Conservation (phyloP, 2,888 invertebrate genomes). For the Meteorus colon region DNA sequence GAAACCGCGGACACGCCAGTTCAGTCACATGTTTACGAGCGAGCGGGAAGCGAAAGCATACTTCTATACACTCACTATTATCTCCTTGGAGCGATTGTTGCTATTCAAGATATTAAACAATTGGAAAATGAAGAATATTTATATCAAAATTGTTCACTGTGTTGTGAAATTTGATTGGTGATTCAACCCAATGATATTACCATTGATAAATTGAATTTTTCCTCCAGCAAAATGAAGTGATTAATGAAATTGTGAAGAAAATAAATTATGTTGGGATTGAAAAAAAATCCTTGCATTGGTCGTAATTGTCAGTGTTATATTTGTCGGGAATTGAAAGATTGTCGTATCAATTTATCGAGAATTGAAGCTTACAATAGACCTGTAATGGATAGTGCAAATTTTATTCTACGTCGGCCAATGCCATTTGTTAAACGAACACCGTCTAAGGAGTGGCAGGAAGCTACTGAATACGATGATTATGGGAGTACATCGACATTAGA, state of each 20-base stretch:
- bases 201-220: background rate
- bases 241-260: background rate
- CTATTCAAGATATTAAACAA: background rate
- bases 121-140: background rate
- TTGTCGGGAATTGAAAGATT: constrained; percentile 83
- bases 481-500: constrained; percentile 61
- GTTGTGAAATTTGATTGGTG: background rate
- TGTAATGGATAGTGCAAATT: constrained; percentile 76
- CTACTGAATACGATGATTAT: constrained; percentile 55
- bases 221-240: constrained; percentile 34
- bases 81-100: background rate
- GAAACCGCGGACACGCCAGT: constrained; percentile 59
- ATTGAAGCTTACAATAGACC: constrained; percentile 74
- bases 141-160: background rate
- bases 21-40: constrained; percentile 65
- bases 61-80: background rate
- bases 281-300: constrained; percentile 35
- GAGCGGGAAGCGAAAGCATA: constrained; percentile 45
- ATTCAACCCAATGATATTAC: background rate
- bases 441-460: constrained; percentile 64
- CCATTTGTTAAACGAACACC: constrained; percentile 62
- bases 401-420: constrained; percentile 71
- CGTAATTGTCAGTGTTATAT: constrained; percentile 84
- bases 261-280: constrained; percentile 48
- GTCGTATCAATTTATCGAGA: constrained; percentile 75